Base-by-base conservation (phyloP, 2,888 invertebrate genomes). In the Epinotia demarniana region DNA sequence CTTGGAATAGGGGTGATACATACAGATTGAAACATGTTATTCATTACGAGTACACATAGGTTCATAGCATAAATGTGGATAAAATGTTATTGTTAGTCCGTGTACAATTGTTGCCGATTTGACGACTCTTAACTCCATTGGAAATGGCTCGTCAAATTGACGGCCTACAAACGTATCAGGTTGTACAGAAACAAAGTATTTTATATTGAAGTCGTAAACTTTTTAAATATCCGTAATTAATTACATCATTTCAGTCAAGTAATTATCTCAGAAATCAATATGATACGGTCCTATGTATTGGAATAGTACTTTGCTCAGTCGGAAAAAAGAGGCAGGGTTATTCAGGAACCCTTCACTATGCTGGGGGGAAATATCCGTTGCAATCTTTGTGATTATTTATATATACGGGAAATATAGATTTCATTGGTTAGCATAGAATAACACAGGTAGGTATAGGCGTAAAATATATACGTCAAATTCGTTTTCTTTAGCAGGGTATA, bases 61-160 rank as follows among this genome's bases (percentile, higher is more conserved):
- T 53, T 33, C 61, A 49, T 27, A 46, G 49, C 49, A 18, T 53
- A 49, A 16, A 39, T n/a, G 11, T 62, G 18, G 33, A 58, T 72
- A 72, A 72, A 72, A 64, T 64, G 46, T 74, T 61, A 64, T 66
- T 71, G 49, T 33, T 19, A 27, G 5, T 39, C 49, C 53, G 18
- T 66, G 64, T 57, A 46, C 57, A 43, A 57, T 46, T 18, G 18
- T 39, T 11, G 72, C 55, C 64, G 57, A 72, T 75, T 64, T 60
- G 70, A 75, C 64, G 19, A 39, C 23, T 27, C 33, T 19, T 55
- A 62, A 58, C 58, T 69, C 62, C 57, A n/a, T 60, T 75, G 64
- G 61, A 49, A 71, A 53, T 64, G 43, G 60, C 64, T 69, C 70
- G 70, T 75, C 70, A 71, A 75, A 75, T 75, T 75, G 60, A 75